Evolutionary conservation across 2,113 vertebrate species (phyloP).

Genomic region (Dicrurus megarhynchus): DNA sequence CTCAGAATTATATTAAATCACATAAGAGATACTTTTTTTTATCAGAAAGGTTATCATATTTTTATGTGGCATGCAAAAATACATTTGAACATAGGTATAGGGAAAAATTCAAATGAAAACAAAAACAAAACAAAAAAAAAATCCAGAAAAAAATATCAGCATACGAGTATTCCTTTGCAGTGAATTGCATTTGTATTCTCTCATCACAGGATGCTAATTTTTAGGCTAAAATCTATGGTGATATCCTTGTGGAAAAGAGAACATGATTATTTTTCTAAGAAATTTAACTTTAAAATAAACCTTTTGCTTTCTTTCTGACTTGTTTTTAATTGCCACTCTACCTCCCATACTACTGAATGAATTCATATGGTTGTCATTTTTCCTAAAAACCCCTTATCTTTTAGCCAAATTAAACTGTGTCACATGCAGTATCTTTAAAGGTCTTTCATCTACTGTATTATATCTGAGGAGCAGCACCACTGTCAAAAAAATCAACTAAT

Average conservation of each 20-base stretch:
- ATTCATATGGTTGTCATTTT: not conserved
- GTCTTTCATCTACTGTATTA: slow-evolving; percentile 37
- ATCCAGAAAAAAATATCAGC: not conserved
- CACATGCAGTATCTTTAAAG: not conserved
- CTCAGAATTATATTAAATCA: slow-evolving; percentile 59
- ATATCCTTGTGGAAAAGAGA: not conserved
- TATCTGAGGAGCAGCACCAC: not conserved
- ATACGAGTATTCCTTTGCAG: not conserved
- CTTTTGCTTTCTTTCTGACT: not conserved
- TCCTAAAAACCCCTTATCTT: not conserved
- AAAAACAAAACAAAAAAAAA: not conserved
- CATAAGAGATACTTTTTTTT: not conserved
- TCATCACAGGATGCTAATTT: not conserved
- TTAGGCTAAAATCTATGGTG: not conserved
- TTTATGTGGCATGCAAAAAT: not conserved
- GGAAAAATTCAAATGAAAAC: not conserved
- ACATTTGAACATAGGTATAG: not conserved
- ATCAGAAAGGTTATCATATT: slow-evolving; percentile 17
- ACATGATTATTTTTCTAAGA: not conserved
- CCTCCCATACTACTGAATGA: not conserved
- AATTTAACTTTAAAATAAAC: slow-evolving; percentile 18
- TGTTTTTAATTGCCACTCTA: slow-evolving; percentile 4
- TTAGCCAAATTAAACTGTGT: slow-evolving; percentile 46
- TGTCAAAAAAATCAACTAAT: slow-evolving; percentile 59
- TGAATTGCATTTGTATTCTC: not conserved